Conservation (phyloP, 2,797 vertebrate species). For the Mycteria americana region DNA sequence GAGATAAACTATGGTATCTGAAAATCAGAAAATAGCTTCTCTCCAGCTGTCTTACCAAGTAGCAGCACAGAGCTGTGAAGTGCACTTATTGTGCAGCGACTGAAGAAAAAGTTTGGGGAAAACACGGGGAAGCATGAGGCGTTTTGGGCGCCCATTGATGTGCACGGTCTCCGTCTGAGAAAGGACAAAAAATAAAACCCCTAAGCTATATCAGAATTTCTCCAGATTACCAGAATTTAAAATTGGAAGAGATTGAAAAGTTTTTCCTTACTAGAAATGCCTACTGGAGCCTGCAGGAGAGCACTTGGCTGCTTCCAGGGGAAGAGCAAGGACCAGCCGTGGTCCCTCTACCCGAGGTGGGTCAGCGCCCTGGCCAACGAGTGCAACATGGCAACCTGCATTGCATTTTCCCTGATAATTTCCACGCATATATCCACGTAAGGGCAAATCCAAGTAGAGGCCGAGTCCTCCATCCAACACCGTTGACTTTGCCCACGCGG, state of each 20-base stretch:
- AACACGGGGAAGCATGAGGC: neutral
- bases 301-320: neutral
- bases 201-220: neutral
- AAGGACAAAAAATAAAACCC: neutral
- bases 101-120: neutral
- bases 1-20: constrained; percentile 28
- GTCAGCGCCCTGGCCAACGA: accelerated
- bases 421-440: neutral
- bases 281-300: neutral
- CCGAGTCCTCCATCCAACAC: neutral
- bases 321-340: accelerated
- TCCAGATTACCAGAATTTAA: neutral
- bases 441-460: neutral
- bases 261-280: neutral
- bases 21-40: constrained; percentile 60
- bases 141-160: neutral
- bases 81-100: neutral
- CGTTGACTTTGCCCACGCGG: accelerated
- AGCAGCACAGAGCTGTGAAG: neutral
- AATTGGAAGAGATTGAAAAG: neutral
- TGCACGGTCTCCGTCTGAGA: neutral
- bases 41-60: constrained; percentile 31
- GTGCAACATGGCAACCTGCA: neutral
- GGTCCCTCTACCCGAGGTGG: neutral
- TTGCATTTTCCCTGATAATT: neutral